Evolutionary conservation across 2,113 vertebrate genomes (phyloP).

Genomic region (Microcebus ravelobensis): DNA sequence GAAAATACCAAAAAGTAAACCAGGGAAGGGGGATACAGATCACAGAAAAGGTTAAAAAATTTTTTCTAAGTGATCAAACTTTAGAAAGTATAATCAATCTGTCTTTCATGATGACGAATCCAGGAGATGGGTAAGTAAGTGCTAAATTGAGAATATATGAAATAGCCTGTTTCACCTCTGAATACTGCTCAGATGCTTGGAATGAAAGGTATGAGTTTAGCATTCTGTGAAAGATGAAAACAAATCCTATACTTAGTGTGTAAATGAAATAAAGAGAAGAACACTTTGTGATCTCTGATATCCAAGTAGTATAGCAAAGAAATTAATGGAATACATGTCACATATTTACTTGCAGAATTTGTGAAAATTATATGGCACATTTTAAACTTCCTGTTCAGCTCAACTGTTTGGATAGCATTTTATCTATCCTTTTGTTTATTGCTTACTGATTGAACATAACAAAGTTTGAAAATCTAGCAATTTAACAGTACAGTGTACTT

Average conservation of each 20-base stretch:
- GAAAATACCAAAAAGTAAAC: neutral
- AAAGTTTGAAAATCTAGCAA: neutral
- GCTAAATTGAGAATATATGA: neutral
- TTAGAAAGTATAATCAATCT: neutral
- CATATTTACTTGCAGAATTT: neutral
- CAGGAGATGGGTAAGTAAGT: neutral
- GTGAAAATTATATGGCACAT: neutral
- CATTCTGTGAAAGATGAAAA: neutral
- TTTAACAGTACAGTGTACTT: neutral
- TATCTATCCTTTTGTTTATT: neutral
- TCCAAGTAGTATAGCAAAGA: neutral
- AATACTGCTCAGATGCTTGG: neutral
- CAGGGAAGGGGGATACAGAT: neutral
- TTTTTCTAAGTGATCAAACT: neutral
- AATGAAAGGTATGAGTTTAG: neutral
- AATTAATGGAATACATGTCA: neutral
- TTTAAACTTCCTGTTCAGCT: neutral
- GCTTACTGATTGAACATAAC: neutral
- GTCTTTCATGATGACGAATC: neutral
- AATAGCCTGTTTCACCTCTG: neutral
- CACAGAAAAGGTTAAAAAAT: neutral
- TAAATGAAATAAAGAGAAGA: conserved; percentile 4
- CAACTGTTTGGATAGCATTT: neutral
- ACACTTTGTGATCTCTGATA: neutral
- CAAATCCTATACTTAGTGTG: neutral